Conservation (phyloP, 2,797 vertebrate species). For the Octomys mimax region DNA sequence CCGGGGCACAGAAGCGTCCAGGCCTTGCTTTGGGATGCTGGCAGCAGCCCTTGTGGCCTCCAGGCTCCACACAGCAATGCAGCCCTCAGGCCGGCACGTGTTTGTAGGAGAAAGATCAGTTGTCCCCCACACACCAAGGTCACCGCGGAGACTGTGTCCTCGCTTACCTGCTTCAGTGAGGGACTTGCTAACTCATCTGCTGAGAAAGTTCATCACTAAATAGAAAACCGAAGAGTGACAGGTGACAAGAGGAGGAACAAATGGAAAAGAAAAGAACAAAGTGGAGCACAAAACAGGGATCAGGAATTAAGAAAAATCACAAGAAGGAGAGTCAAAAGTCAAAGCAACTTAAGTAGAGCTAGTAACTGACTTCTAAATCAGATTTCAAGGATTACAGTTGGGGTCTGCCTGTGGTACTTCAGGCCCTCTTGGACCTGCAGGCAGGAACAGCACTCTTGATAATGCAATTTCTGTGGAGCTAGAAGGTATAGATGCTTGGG, state of each 20-base stretch:
- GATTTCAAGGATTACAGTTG: conserved; percentile 53
- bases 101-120: neutral
- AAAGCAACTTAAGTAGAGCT: conserved; percentile 21
- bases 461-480: conserved; percentile 65
- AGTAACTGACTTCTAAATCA: conserved; percentile 57
- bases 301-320: neutral
- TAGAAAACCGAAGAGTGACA: neutral
- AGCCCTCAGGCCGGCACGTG: neutral
- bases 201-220: conserved; percentile 32
- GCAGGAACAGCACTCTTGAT: conserved; percentile 40
- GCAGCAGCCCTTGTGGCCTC: neutral
- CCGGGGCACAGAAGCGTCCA: neutral
- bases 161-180: conserved; percentile 2
- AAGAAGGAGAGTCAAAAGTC: neutral
- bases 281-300: neutral
- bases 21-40: neutral
- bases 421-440: conserved; percentile 41
- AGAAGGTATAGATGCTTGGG: conserved; percentile 61
- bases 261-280: neutral
- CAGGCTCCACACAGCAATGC: neutral
- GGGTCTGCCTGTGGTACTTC: neutral
- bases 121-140: neutral
- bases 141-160: neutral
- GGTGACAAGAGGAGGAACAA: neutral
- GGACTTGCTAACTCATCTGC: neutral